These are phyloP conservation scores for Lymantria dispar DNA, from an alignment of 2,888 invertebrate genomes.

Conservation along the genomic window DNA sequence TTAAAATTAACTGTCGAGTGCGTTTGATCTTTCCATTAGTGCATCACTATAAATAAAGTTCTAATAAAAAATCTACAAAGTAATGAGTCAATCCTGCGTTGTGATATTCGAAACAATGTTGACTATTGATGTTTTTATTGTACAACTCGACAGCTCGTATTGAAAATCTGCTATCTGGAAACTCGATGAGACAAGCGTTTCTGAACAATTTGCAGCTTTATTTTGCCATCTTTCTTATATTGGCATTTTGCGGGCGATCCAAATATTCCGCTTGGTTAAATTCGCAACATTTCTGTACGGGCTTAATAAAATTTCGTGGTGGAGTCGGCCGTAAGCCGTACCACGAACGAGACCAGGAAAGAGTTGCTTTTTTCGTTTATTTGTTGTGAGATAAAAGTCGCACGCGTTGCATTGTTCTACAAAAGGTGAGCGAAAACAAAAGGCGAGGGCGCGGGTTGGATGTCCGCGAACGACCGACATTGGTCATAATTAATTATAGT, in stretches of 20 bases:
- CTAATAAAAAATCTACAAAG: slow-evolving; percentile 62
- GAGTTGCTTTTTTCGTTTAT: slow-evolving; percentile 58
- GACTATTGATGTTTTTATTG: slow-evolving; percentile 25
- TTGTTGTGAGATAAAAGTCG: slow-evolving; percentile 66
- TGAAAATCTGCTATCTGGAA: slow-evolving; percentile 29
- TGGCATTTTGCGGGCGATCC: slow-evolving; percentile 38
- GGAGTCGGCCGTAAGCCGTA: slow-evolving; percentile 38
- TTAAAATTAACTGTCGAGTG: slow-evolving; percentile 77
- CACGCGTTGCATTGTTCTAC: slow-evolving; percentile 70
- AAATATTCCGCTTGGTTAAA: slow-evolving; percentile 44
- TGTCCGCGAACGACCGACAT: slow-evolving; percentile 52
- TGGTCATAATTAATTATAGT: slow-evolving; percentile 73
- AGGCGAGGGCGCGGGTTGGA: slow-evolving; percentile 41
- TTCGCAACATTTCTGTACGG: slow-evolving; percentile 49
- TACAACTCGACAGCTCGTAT: slow-evolving; percentile 10
- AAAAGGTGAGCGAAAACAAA: slow-evolving; percentile 73
- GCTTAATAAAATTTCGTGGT: slow-evolving; percentile 56
- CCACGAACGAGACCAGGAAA: slow-evolving; percentile 45
- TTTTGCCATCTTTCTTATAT: slow-evolving; percentile 13
- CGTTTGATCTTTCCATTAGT: slow-evolving; percentile 82
- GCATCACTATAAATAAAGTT: slow-evolving; percentile 70
- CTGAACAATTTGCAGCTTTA: slow-evolving; percentile 31
- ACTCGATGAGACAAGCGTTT: slow-evolving; percentile 34
- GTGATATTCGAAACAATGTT: slow-evolving; percentile 52
- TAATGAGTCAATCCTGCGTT: slow-evolving; percentile 62